These are phyloP conservation scores for Dromococcyx pavoninus DNA, from an alignment of 2,797 vertebrate species.

Conservation along the genomic window DNA sequence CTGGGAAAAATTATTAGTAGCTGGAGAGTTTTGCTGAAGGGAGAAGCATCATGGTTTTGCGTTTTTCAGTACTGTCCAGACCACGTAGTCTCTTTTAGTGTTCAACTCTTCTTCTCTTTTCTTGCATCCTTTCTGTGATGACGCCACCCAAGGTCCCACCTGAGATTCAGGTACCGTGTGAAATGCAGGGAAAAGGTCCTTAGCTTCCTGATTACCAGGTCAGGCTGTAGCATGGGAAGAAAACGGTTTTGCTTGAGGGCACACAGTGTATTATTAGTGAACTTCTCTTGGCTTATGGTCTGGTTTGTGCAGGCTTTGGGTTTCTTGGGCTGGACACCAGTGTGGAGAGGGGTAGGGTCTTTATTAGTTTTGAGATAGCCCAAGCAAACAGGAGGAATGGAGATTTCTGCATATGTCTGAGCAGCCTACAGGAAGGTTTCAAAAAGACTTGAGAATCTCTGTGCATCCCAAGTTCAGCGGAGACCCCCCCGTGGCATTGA, in stretches of 20 bases:
- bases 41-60: fast-evolving
- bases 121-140: background rate
- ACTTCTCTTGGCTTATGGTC: background rate
- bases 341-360: background rate
- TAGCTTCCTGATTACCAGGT: background rate
- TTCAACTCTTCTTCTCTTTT: background rate
- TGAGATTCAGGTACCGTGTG: fast-evolving
- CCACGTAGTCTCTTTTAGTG: background rate
- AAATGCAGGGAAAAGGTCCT: background rate
- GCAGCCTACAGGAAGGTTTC: background rate
- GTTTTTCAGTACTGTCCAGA: background rate
- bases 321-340: background rate
- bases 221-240: background rate
- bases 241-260: background rate
- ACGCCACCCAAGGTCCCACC: background rate
- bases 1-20: background rate
- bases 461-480: fast-evolving
- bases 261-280: fast-evolving
- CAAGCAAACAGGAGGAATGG: background rate
- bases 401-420: background rate
- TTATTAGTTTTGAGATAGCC: background rate
- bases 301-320: background rate
- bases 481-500: fast-evolving
- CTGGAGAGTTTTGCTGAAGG: background rate
- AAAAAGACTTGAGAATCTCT: background rate